These are phyloP conservation scores for Salvelinus namaycush DNA, from an alignment of 2,113 vertebrate species.

Conservation along the genomic window DNA sequence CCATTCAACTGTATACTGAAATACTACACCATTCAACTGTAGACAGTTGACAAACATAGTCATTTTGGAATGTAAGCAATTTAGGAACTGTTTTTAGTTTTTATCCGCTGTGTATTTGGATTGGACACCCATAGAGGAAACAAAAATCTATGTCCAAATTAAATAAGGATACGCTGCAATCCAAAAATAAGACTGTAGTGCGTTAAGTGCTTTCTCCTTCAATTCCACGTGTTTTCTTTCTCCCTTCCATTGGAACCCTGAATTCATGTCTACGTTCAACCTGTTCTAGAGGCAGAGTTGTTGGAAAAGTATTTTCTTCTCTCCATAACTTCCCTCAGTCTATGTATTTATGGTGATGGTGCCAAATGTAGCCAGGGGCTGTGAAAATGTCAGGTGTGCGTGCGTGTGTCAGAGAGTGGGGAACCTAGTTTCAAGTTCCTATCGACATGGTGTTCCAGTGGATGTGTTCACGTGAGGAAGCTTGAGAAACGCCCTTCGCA, in stretches of 20 bases:
- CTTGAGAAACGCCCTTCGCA: not conserved
- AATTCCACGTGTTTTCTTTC: constrained; percentile 22
- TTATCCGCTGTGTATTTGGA: constrained; percentile 42
- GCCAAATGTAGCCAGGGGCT: constrained; percentile 40
- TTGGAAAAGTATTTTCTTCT: constrained; percentile 16
- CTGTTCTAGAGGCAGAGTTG: constrained; percentile 20
- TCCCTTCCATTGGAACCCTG: not conserved
- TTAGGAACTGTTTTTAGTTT: constrained; percentile 39
- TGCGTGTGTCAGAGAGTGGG: not conserved
- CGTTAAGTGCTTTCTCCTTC: not conserved
- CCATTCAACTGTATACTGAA: not conserved
- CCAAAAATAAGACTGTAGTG: constrained; percentile 33
- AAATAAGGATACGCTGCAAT: constrained; percentile 24
- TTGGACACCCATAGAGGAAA: constrained; percentile 43
- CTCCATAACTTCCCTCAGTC: constrained; percentile 14
- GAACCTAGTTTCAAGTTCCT: constrained; percentile 31
- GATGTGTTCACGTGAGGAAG: constrained; percentile 19
- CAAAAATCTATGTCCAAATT: not conserved
- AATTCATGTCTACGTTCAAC: constrained; percentile 12
- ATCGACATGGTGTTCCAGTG: constrained; percentile 24
- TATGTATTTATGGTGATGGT: constrained; percentile 2
- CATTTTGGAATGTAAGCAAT: constrained; percentile 43
- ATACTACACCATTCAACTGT: not conserved
- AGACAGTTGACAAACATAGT: constrained; percentile 21
- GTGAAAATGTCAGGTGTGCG: constrained; percentile 29